Conservation (phyloP, 2,113 vertebrate genomes). For the Brachionichthys hirsutus region DNA sequence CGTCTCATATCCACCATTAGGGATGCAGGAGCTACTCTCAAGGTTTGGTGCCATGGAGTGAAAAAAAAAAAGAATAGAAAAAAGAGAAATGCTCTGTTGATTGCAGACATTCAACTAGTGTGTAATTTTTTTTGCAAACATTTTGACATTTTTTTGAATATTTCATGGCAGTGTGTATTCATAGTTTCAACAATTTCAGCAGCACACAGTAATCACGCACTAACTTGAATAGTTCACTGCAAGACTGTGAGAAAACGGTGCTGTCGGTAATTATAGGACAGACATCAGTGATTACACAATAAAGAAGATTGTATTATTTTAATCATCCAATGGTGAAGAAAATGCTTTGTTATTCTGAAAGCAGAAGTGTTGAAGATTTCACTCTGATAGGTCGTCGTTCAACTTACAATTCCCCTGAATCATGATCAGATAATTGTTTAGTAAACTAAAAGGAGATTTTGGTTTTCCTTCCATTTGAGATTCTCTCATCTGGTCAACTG, state of each 20-base stretch:
- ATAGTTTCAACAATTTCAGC: constrained; percentile 22
- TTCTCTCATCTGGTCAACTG: constrained; percentile 53
- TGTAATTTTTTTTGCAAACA: constrained; percentile 9
- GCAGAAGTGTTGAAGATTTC: constrained; percentile 1
- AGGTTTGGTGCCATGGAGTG: not conserved
- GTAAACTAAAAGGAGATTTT: constrained; percentile 41
- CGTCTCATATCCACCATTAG: not conserved
- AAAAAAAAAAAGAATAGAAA: constrained; percentile 3
- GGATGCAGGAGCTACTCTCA: constrained; percentile 1
- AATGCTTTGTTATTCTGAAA: not conserved
- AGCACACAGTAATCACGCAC: constrained; percentile 17
- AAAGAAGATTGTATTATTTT: not conserved
- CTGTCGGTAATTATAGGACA: constrained; percentile 16
- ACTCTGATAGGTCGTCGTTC: constrained; percentile 7
- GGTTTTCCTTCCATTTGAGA: constrained; percentile 27
- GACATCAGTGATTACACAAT: constrained; percentile 15
- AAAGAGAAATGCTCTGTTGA: constrained; percentile 1
- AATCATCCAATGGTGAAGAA: too few relatives aligned
- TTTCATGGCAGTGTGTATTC: constrained; percentile 29
- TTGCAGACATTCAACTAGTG: constrained; percentile 1
- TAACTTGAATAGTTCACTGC: constrained; percentile 29
- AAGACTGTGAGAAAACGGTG: not conserved
- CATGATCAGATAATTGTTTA: constrained; percentile 51
- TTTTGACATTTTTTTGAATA: constrained; percentile 30
- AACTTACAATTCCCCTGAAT: constrained; percentile 14